Percentiles rank a stretch among this genome's conserved stretches.
These are phyloP conservation scores for Harpegnathos saltator DNA, from an alignment of 1,140 invertebrate species.

Conservation along the genomic window DNA sequence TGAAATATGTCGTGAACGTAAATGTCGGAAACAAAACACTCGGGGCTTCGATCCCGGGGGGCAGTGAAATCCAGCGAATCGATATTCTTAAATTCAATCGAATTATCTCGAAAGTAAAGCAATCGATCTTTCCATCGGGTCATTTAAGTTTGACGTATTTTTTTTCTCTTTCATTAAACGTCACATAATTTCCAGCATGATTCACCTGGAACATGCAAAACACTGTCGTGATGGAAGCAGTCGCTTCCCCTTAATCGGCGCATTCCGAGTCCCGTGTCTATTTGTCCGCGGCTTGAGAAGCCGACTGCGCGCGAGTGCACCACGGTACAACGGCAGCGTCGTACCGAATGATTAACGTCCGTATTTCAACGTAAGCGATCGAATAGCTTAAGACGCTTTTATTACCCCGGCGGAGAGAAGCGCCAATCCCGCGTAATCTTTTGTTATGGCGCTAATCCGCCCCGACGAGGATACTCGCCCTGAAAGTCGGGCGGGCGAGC, in stretches of 20 bases:
- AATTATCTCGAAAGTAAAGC: no score
- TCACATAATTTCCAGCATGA: neutral
- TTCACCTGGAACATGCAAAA: neutral
- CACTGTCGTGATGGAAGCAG: neutral
- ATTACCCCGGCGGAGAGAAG: slow-evolving; percentile 40
- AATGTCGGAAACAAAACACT: no score
- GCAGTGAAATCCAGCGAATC: no score
- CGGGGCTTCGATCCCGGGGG: no score
- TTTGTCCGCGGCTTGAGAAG: neutral
- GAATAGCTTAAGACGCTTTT: slow-evolving; percentile 49
- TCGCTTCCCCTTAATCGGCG: neutral
- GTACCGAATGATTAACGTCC: slow-evolving; percentile 27
- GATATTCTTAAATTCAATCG: no score
- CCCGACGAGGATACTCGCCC: slow-evolving; percentile 21
- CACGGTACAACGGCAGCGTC: neutral
- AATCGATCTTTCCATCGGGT: no score
- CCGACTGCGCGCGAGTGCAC: neutral
- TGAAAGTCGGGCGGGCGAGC: slow-evolving; percentile 39
- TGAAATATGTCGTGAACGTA: no score
- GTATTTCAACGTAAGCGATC: slow-evolving; percentile 53
- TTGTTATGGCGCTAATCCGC: slow-evolving; percentile 41
- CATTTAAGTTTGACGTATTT: neutral
- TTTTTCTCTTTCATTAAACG: no score
- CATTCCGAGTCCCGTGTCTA: neutral
- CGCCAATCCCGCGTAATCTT: slow-evolving; percentile 41